phyloP scores from a whole-genome alignment of 2,888 invertebrate species.

The Meteorus colon region DNA sequence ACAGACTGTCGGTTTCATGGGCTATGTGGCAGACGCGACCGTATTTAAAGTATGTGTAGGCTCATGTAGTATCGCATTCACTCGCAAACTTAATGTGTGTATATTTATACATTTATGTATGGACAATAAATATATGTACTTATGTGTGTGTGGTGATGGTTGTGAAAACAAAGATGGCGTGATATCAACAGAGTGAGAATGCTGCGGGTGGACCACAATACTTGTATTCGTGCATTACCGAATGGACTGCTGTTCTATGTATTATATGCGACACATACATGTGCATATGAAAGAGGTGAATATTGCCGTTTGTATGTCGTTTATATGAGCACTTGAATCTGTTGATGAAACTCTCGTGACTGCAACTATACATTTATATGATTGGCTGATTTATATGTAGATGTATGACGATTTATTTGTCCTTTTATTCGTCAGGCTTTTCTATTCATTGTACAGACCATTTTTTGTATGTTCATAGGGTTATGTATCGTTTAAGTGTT shows the following conservation, averaged over 20 bases:
- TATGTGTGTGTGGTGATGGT: background rate
- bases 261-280: background rate
- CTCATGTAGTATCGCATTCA: constrained; percentile 3
- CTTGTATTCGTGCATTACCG: constrained; percentile 7
- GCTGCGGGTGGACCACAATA: background rate
- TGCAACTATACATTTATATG: constrained; percentile 5
- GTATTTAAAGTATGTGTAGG: constrained; percentile 37
- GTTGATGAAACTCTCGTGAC: constrained; percentile 60
- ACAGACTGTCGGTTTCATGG: constrained; percentile 50
- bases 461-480: background rate
- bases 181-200: background rate
- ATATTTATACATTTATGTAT: background rate
- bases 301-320: constrained; percentile 28
- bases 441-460: background rate
- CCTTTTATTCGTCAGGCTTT: background rate
- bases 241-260: constrained; percentile 21
- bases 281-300: constrained; percentile 9
- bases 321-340: constrained; percentile 59
- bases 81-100: background rate
- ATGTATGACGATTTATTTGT: constrained; percentile 19
- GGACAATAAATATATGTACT: background rate
- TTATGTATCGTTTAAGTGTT: background rate
- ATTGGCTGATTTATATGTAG: background rate
- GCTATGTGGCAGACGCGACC: constrained; percentile 50
- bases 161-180: constrained; percentile 13